Evolutionary conservation across 2,888 invertebrate genomes (phyloP).

Genomic region (Ferrisia virgata): DNA sequence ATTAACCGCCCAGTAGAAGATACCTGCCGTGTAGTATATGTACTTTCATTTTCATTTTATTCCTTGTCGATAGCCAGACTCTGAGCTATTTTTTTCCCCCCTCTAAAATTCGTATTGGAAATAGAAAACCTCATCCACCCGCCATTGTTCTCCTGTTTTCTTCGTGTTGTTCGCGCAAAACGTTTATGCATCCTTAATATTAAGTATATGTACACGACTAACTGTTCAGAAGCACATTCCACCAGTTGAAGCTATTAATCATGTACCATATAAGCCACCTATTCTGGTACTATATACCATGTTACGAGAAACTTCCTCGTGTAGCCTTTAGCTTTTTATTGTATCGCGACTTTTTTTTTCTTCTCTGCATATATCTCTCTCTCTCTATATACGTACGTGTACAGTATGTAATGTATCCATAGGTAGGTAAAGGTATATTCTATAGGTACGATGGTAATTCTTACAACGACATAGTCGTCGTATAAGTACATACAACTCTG

Average conservation of each 20-base stretch:
- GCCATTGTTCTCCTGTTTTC: too few relatives aligned
- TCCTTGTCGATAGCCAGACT: not conserved
- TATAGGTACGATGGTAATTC: not conserved
- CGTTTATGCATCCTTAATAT: not conserved
- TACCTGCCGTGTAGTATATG: not conserved
- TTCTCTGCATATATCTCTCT: too few relatives aligned
- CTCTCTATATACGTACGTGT: too few relatives aligned
- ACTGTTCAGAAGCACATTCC: slow-evolving; percentile 14
- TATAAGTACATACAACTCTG: too few relatives aligned
- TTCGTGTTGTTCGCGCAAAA: not conserved
- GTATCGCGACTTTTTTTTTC: not conserved
- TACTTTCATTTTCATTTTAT: not conserved
- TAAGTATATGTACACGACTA: not conserved
- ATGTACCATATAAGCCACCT: not conserved
- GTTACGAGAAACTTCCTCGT: not conserved
- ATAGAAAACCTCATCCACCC: not conserved
- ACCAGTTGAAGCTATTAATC: not conserved
- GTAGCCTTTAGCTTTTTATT: not conserved
- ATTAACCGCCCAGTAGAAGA: not conserved
- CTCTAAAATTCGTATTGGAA: too few relatives aligned
- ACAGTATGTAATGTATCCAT: too few relatives aligned
- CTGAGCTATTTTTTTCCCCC: not conserved
- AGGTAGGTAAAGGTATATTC: not conserved
- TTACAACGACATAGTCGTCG: not conserved
- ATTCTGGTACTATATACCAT: not conserved